Base-by-base conservation (phyloP, 2,888 invertebrate genomes). In the Plebejus anna region DNA sequence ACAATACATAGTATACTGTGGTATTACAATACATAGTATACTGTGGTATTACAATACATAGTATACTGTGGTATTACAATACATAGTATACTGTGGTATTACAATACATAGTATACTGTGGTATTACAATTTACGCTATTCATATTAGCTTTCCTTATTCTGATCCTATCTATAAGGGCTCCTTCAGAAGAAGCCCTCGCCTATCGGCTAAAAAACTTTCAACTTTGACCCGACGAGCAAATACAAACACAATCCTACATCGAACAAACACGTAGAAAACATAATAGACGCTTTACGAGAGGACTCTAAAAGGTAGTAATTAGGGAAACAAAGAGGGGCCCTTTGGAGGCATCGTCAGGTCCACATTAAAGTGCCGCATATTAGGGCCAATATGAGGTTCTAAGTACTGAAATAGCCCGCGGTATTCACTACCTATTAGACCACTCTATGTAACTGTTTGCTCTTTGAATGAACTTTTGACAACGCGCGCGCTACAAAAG, bases 321-420 rank as follows among this genome's bases (percentile, higher is more conserved):
- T 87, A 85, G 82, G 81, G 82, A 84, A 87, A 89, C 88, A 89
- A 89, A 88, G 85, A 84, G 80, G 80, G 80, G 78, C 82, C 84
- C 84, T 87, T 86, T 87, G 84, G 84, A 82, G 80, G 77, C 76
- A 79, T 84, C 86, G 78, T 80, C 78, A 86, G 90, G 85, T 84
- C 89, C 85, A 90, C 86, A 90, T 90, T 90, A 89, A 89, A 90
- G 88, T 83, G 88, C 89, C 88, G 89, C 90, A 89, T 90, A 90
- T 90, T 89, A 90, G 85, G 84, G 82, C 83, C 88, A 88, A 90
- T 90, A 88, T 82, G 84, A 84, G 84, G 86, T 83, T 87, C 88
- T 89, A 90, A 90, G 84, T 83, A 81, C 82, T 79, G 83, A 76
- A 82, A 89, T 85, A 87, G 84, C 83, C 89, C 89, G 90, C 85